Evolutionary conservation across 2,888 invertebrate genomes (phyloP).

Genomic region (Acronicta alni): DNA sequence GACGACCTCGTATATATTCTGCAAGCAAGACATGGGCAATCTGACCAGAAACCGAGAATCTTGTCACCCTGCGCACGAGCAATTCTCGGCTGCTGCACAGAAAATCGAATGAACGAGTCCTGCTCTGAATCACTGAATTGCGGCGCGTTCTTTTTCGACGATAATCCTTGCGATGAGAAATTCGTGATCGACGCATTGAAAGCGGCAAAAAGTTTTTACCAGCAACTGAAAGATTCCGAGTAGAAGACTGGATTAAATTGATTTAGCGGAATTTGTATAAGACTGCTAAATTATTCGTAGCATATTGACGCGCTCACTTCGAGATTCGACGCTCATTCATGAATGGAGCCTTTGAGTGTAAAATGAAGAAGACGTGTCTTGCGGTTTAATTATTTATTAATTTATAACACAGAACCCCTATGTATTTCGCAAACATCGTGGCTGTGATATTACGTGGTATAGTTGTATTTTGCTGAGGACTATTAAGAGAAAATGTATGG

Average conservation of each 20-base stretch:
- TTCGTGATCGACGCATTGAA: conserved; percentile 89
- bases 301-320: conserved; percentile 1
- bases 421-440: conserved; percentile 12
- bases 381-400: not conserved
- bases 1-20: conserved; percentile 77
- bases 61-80: conserved; percentile 93
- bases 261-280: conserved; percentile 19
- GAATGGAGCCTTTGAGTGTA: conserved; percentile 2
- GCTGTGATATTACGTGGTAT: conserved; percentile 8
- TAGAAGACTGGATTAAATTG: conserved; percentile 11
- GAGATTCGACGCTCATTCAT: not conserved
- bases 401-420: not conserved
- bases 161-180: conserved; percentile 92
- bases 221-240: conserved; percentile 64
- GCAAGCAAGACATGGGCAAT: conserved; percentile 63
- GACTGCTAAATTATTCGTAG: conserved; percentile 16
- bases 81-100: conserved; percentile 92
- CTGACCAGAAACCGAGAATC: conserved; percentile 52
- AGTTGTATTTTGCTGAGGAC: not conserved
- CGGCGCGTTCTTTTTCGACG: conserved; percentile 93
- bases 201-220: conserved; percentile 79
- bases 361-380: not conserved
- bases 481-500: conserved; percentile 7
- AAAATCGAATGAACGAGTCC: conserved; percentile 79
- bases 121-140: conserved; percentile 94